phyloP scores from a whole-genome alignment of 2,888 invertebrate genomes.

The Uloborus plumipes region DNA sequence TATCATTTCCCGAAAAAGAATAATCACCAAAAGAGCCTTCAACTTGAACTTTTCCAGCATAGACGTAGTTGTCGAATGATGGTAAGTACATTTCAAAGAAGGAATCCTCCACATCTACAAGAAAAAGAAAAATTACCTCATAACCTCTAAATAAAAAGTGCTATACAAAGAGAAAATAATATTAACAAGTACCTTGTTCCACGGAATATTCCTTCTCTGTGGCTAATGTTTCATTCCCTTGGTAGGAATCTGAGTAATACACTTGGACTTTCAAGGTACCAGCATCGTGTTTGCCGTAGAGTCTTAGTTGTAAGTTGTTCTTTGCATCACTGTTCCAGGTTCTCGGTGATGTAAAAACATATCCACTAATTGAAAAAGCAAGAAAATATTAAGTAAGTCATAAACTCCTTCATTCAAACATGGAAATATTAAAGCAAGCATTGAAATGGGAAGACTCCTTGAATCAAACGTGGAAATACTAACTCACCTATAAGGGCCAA shows the following conservation, averaged over 20 bases:
- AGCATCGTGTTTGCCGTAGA: conserved; percentile 17
- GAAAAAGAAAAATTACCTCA: neutral
- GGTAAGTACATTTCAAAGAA: conserved; percentile 9
- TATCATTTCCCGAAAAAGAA: conserved; percentile 28
- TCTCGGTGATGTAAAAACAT: conserved; percentile 37
- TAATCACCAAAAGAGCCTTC: conserved; percentile 28
- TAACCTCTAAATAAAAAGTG: neutral
- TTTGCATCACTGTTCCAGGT: conserved; percentile 20
- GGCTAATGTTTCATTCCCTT: conserved; percentile 22
- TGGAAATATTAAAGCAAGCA: no score
- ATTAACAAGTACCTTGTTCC: conserved; percentile 13
- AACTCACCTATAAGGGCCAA: no score
- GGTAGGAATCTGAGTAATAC: conserved; percentile 6
- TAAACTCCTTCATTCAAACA: neutral
- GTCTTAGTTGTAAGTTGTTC: conserved; percentile 28
- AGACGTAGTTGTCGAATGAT: conserved; percentile 8
- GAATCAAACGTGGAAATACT: no score
- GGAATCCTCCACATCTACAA: conserved; percentile 16
- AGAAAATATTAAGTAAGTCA: neutral
- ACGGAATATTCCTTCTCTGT: conserved; percentile 13
- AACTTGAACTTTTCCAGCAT: conserved; percentile 25
- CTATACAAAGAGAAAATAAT: neutral
- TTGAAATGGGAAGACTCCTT: no score
- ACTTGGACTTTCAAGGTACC: conserved; percentile 11
- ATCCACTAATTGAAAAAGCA: conserved; percentile 15